Evolutionary conservation across 2,113 vertebrate genomes (phyloP), one percentile per base, ranked within the genome.

Genomic region (Cricetomys ansorgei): DNA sequence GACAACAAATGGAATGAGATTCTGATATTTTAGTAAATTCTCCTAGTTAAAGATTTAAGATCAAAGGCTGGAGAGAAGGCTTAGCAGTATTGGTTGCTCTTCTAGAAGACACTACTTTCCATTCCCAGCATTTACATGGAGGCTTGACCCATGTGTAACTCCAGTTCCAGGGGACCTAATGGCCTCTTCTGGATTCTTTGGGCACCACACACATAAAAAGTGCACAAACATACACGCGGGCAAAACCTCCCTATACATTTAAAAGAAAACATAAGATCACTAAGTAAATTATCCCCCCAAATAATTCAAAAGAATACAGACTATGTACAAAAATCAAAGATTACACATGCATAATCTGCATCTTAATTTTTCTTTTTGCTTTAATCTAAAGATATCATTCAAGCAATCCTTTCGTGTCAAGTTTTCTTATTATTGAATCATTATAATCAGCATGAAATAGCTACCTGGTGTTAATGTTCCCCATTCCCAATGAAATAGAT

Each of bases 1-100:
- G 53, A 96, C 13, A 89, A 96, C n/a, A 94, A 97, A 76, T 34
- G 21, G 11, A 57, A 27, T 88, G 89, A 43, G 64, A 50, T 89
- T 90, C 64, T 96, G 50, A 84, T 72, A 81, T 25, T 92, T 93
- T 50, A 96, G 21, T 9, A 94, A 93, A 94, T 57, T 91, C 8
- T 89, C 70, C 53, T 53, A 95, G 59, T 67, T 94, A 80, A 94
- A 89, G 40, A 92, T n/a, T 15, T 65, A 76, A 83, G 72, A 89
- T 91, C 23, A 91, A 27, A 59, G 79, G 13, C 37, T 59, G 5
- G 25, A 50, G 45, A 76, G 17, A 57, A 23, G 21, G 53, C 79
- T 43, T 62, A 62, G 40, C 10, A 45, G 55, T 29, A 83, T 4
- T 81, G 12, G 23, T 8, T 81, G 37, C 55, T 40, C 25, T 83